phyloP scores from a whole-genome alignment of 2,888 invertebrate species.

The Argynnis bischoffii region DNA sequence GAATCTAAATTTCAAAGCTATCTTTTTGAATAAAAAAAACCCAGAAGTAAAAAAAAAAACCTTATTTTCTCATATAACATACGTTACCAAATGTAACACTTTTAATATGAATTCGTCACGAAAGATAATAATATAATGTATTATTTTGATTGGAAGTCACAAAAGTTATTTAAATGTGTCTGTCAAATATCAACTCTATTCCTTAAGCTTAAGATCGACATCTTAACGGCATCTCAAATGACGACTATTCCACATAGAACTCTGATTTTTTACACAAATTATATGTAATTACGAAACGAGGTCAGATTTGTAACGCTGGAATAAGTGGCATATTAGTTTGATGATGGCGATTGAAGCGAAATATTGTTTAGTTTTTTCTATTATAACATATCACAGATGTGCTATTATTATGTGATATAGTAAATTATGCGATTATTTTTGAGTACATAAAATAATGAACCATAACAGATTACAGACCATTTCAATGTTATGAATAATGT shows the following conservation, averaged over 20 bases:
- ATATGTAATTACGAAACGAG: conserved; percentile 29
- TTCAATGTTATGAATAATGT: no score
- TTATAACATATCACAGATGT: conserved; percentile 5
- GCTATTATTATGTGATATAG: not conserved
- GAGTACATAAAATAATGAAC: not conserved
- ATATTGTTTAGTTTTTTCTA: conserved; percentile 19
- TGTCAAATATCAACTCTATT: not conserved
- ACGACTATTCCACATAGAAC: conserved; percentile 13
- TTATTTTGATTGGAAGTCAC: conserved; percentile 16
- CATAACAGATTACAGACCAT: no score
- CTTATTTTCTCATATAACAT: not conserved
- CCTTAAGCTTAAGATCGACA: not conserved
- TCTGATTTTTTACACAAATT: conserved; percentile 27
- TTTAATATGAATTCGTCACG: conserved; percentile 17
- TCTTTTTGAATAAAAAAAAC: no score
- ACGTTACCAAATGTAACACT: conserved; percentile 7
- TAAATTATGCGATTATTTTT: not conserved
- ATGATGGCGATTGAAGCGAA: conserved; percentile 20
- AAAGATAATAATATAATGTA: conserved; percentile 19
- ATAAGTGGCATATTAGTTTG: conserved; percentile 21
- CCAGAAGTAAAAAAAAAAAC: not conserved
- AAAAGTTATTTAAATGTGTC: conserved; percentile 8
- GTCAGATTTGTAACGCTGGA: conserved; percentile 21
- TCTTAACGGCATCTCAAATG: not conserved
- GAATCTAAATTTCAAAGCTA: no score